Base-by-base conservation (phyloP, 2,113 vertebrate genomes). In the Grammomys dolichurus region DNA sequence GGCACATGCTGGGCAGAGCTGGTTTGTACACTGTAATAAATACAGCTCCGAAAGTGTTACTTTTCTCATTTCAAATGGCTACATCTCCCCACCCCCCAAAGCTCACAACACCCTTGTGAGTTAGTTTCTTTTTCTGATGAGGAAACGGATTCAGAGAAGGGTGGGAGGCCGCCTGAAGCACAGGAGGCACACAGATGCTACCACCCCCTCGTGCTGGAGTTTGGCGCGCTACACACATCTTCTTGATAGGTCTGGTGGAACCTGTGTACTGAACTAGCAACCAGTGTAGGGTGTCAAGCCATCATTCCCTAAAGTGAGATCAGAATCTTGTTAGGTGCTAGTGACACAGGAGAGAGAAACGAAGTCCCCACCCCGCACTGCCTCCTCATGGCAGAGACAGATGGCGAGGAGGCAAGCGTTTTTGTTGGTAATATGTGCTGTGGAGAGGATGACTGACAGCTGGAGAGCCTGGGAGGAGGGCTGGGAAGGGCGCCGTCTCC, bases 11-110 rank as follows among this genome's bases (percentile, higher is more conserved):
- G 26, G 58, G 6, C 24, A 0, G 48, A 51, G 46, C 14, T 78
- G 70, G 75, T 67, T 75, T 58, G n/a, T 43, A 12, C 1, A 13
- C 22, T 69, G 46, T 56, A 96, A 91, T 96, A 95, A 95, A 96
- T 6, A 28, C 82, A 31, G 73, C 77, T 95, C 54, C 6, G 14
- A 17, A 36, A 26, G 24, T 3, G 19, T 20, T 20, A 33, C 9
- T 2, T 69, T 69, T 84, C 51, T 72, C 5, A 58, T 90, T 92
- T 88, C 65, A 43, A 20, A 69, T 9, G 0, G 46, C 78, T 92
- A 73, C 22, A 26, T 17, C 16, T 28, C 51, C 48, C 48, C 48
- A 51, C 51, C 51, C 51, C 9, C 48, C 28, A 81, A 72, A n/a
- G 19, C 48, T 63, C 75, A 28, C 11, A 14, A 4, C 11, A 56